Percentiles rank a stretch among this genome's conserved stretches.
Conservation (phyloP, 2,888 invertebrate species). For the Sarcophaga subvicina region DNA sequence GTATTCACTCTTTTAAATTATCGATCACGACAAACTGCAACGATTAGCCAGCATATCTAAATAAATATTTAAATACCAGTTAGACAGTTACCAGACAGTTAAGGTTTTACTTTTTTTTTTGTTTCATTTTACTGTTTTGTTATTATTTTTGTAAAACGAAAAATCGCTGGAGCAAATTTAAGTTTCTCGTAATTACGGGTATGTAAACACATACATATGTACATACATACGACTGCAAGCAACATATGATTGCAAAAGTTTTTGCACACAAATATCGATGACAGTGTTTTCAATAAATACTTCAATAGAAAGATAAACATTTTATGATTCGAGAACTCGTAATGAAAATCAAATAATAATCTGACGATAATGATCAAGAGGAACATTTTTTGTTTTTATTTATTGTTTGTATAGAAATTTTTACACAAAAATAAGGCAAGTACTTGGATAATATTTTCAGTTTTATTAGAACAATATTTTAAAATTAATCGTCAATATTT, state of each 20-base stretch:
- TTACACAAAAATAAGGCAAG: too few species aligned
- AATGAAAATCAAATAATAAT: background rate
- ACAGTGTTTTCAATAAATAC: slow-evolving; percentile 38
- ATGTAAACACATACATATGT: slow-evolving; percentile 14
- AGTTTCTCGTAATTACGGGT: slow-evolving; percentile 36
- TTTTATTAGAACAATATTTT: too few species aligned
- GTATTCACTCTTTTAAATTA: background rate
- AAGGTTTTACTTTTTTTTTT: slow-evolving; percentile 32
- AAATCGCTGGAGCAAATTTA: slow-evolving; percentile 16
- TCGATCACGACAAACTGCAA: slow-evolving; percentile 47
- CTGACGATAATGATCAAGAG: too few species aligned
- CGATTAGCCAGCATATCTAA: slow-evolving; percentile 51
- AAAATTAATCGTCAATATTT: too few species aligned
- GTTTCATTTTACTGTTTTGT: background rate
- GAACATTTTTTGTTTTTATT: too few species aligned
- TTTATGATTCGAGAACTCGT: background rate
- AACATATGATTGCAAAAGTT: slow-evolving; percentile 44
- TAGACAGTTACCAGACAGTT: slow-evolving; percentile 64
- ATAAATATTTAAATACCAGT: slow-evolving; percentile 64
- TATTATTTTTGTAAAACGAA: background rate
- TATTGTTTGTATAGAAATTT: too few species aligned
- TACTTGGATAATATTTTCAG: too few species aligned
- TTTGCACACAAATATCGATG: background rate
- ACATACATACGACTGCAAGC: background rate
- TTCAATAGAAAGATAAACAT: background rate